Conservation (phyloP, 2,888 invertebrate genomes). For the Lithophane semibrunnea region DNA sequence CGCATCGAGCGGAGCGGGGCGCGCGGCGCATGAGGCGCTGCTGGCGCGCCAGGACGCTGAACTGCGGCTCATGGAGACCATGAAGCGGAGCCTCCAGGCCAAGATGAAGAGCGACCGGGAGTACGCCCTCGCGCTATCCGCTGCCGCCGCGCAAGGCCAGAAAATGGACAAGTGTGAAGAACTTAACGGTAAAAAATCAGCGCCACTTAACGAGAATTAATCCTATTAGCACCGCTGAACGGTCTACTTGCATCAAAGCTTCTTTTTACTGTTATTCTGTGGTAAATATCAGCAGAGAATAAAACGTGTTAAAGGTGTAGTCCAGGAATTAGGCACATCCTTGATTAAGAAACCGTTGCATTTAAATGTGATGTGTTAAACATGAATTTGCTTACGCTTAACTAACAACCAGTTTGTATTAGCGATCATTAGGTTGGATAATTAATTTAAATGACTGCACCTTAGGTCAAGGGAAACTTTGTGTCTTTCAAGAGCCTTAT, state of each 20-base stretch:
- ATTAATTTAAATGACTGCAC: slow-evolving; percentile 30
- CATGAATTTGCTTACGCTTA: slow-evolving; percentile 25
- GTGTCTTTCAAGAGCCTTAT: slow-evolving; percentile 2
- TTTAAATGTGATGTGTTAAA: slow-evolving; percentile 52
- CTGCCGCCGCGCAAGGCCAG: slow-evolving; percentile 95
- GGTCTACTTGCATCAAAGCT: slow-evolving; percentile 31
- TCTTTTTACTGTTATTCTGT: slow-evolving; percentile 36
- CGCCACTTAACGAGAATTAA: slow-evolving; percentile 53
- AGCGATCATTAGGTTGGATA: slow-evolving; percentile 25
- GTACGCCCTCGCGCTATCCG: slow-evolving; percentile 95
- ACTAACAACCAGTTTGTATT: slow-evolving; percentile 29
- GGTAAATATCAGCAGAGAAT: not conserved
- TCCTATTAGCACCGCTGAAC: slow-evolving; percentile 49
- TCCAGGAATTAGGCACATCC: slow-evolving; percentile 17
- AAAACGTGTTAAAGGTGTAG: slow-evolving; percentile 11
- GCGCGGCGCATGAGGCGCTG: slow-evolving; percentile 97
- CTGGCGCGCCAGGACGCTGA: slow-evolving; percentile 97
- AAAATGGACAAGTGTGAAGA: slow-evolving; percentile 95
- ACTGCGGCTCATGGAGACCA: slow-evolving; percentile 96
- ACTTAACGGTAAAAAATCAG: slow-evolving; percentile 89
- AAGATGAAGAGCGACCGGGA: slow-evolving; percentile 98
- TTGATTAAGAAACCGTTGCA: slow-evolving; percentile 55
- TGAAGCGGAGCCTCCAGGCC: slow-evolving; percentile 95
- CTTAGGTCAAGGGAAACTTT: slow-evolving; percentile 12
- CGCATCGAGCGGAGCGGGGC: slow-evolving; percentile 96